Evolutionary conservation across 92 coral and sea anemone genomes (phyloP).

Genomic region (Umimayanthus kanabou): DNA sequence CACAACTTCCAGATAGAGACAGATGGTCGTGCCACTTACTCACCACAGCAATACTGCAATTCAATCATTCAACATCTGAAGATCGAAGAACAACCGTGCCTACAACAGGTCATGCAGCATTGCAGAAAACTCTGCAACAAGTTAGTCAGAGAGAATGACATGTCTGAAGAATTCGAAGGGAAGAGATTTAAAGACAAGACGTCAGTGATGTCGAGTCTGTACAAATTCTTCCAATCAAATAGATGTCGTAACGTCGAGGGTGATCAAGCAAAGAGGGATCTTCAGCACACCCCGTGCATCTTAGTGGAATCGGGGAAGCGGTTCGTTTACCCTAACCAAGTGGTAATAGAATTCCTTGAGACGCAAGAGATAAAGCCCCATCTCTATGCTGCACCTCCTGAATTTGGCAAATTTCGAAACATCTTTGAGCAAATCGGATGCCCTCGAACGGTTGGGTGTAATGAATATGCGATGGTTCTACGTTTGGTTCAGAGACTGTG

Average conservation of each 20-base stretch:
- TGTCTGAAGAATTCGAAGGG: not conserved
- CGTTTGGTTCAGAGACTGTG: slow-evolving; percentile 47
- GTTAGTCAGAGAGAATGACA: slow-evolving; percentile 36
- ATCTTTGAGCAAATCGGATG: slow-evolving; percentile 62
- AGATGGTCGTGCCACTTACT: not conserved
- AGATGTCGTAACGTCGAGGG: not conserved
- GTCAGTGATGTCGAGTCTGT: slow-evolving; percentile 65
- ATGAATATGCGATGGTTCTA: slow-evolving; percentile 70
- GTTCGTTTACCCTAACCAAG: slow-evolving; percentile 58
- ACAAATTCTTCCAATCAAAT: slow-evolving; percentile 53
- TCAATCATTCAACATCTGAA: slow-evolving; percentile 28
- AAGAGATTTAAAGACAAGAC: not conserved
- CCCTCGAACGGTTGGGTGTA: slow-evolving; percentile 45
- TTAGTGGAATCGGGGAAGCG: slow-evolving; percentile 67
- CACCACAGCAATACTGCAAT: not conserved
- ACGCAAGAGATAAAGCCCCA: slow-evolving; percentile 62
- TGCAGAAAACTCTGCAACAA: slow-evolving; percentile 56
- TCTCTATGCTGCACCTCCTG: slow-evolving; percentile 58
- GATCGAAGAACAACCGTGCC: slow-evolving; percentile 49
- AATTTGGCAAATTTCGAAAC: slow-evolving; percentile 48
- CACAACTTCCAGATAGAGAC: not conserved
- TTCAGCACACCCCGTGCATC: slow-evolving; percentile 52
- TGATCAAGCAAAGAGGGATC: not conserved
- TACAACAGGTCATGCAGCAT: slow-evolving; percentile 65
- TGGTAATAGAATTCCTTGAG: slow-evolving; percentile 49